Evolutionary conservation across 2,797 vertebrate species (phyloP).

Genomic region (Platyrinchus mystaceus): DNA sequence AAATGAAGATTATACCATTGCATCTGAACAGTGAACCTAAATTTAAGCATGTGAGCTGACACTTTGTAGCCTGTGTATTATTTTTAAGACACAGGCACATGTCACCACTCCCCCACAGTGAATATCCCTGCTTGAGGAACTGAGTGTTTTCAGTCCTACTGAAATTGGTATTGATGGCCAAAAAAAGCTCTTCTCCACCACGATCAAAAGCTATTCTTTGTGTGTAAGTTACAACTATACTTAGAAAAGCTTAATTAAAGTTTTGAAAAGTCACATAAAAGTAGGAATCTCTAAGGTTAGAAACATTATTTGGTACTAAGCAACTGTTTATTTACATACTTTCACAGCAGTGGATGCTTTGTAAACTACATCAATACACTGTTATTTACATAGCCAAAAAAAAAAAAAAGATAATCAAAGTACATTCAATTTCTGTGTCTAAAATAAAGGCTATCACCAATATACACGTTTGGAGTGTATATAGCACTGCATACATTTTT

Average conservation of each 20-base stretch:
- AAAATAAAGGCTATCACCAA: not conserved
- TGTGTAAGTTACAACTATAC: not conserved
- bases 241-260: not conserved
- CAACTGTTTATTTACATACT: not conserved
- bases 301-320: not conserved
- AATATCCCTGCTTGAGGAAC: not conserved
- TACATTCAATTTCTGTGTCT: not conserved
- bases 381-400: not conserved
- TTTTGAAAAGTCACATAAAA: not conserved
- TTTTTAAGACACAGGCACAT: not conserved
- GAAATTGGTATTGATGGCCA: not conserved
- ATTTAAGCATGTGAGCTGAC: not conserved
- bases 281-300: not conserved
- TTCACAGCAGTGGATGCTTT: not conserved
- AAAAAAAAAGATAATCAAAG: not conserved
- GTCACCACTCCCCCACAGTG: not conserved
- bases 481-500: not conserved
- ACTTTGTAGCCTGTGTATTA: not conserved
- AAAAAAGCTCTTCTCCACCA: not conserved
- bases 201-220: not conserved
- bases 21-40: not conserved
- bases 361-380: not conserved
- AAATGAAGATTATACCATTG: not conserved
- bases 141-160: not conserved
- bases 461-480: not conserved